phyloP scores from a whole-genome alignment of 1,140 invertebrate genomes.

The Drosophila nannoptera region DNA sequence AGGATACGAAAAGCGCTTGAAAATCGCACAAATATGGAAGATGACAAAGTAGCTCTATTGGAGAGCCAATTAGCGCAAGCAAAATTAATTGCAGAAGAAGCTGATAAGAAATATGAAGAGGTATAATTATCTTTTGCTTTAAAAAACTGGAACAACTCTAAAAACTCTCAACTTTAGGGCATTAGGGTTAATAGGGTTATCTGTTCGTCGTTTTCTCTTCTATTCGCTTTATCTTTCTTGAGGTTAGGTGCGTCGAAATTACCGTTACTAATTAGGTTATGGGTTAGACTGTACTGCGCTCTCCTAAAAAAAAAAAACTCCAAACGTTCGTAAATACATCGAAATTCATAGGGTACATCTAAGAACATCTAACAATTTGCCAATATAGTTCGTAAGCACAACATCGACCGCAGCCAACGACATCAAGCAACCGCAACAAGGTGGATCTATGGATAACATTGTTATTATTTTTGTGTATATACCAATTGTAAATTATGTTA shows the following conservation, averaged over 20 bases:
- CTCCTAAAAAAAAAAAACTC: slow-evolving; percentile 54
- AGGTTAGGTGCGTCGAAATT: slow-evolving; percentile 70
- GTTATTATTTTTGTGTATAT: slow-evolving; percentile 17
- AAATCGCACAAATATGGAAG: slow-evolving; percentile 99
- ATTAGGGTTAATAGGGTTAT: slow-evolving; percentile 74
- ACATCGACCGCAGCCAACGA: slow-evolving; percentile 59
- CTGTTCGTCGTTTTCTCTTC: slow-evolving; percentile 28
- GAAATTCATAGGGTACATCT: slow-evolving; percentile 36
- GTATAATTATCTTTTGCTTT: slow-evolving; percentile 81
- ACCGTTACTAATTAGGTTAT: slow-evolving; percentile 69
- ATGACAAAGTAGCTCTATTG: slow-evolving; percentile 95
- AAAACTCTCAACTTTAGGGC: slow-evolving; percentile 53
- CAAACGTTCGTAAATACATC: slow-evolving; percentile 21
- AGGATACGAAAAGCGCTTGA: slow-evolving; percentile 99
- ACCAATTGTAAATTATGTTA: slow-evolving; percentile 27
- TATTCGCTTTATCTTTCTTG: slow-evolving; percentile 29
- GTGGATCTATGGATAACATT: slow-evolving; percentile 31
- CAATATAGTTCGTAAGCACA: slow-evolving; percentile 44
- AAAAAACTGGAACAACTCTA: slow-evolving; percentile 9
- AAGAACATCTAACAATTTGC: slow-evolving; percentile 43
- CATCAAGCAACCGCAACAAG: slow-evolving; percentile 19
- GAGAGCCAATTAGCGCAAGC: slow-evolving; percentile 97
- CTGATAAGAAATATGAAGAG: slow-evolving; percentile 99
- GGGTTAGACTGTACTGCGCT: slow-evolving; percentile 60
- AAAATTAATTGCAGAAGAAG: slow-evolving; percentile 98